phyloP scores from a whole-genome alignment of 2,888 invertebrate genomes.

The Andrena haemorrhoa region DNA sequence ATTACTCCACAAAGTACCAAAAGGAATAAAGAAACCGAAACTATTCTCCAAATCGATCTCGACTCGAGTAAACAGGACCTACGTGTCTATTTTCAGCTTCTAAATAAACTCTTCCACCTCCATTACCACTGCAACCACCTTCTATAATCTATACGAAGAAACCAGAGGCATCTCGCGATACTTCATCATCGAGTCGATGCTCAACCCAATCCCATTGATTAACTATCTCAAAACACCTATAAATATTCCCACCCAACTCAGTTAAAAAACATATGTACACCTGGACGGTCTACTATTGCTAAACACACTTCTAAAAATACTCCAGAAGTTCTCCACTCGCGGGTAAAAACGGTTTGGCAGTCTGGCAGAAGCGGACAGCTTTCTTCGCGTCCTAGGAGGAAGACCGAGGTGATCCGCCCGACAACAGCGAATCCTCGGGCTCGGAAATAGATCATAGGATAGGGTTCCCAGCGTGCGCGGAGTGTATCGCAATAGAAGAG shows the following conservation, averaged over 20 bases:
- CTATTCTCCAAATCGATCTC: not conserved
- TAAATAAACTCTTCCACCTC: not conserved
- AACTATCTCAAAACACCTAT: slow-evolving; percentile 53
- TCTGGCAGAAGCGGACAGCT: slow-evolving; percentile 34
- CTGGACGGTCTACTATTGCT: too few relatives aligned
- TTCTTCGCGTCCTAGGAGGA: slow-evolving; percentile 43
- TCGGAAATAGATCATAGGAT: slow-evolving; percentile 68
- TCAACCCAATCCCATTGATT: not conserved
- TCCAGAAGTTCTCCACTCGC: not conserved
- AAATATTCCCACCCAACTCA: too few relatives aligned
- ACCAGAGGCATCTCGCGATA: too few relatives aligned
- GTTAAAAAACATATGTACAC: too few relatives aligned
- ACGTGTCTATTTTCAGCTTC: not conserved
- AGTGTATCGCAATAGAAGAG: slow-evolving; percentile 33
- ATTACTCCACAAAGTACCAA: not conserved
- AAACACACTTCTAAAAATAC: slow-evolving; percentile 34
- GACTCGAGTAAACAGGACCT: not conserved
- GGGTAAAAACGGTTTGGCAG: slow-evolving; percentile 20
- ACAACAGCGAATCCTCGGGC: slow-evolving; percentile 72
- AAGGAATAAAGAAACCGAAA: not conserved
- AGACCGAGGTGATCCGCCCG: slow-evolving; percentile 51
- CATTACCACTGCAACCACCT: not conserved
- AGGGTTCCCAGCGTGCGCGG: slow-evolving; percentile 42
- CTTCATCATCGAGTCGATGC: not conserved
- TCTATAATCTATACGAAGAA: too few relatives aligned